These are phyloP conservation scores for Argyresthia goedartella DNA, from an alignment of 2,888 invertebrate genomes.

Conservation along the genomic window DNA sequence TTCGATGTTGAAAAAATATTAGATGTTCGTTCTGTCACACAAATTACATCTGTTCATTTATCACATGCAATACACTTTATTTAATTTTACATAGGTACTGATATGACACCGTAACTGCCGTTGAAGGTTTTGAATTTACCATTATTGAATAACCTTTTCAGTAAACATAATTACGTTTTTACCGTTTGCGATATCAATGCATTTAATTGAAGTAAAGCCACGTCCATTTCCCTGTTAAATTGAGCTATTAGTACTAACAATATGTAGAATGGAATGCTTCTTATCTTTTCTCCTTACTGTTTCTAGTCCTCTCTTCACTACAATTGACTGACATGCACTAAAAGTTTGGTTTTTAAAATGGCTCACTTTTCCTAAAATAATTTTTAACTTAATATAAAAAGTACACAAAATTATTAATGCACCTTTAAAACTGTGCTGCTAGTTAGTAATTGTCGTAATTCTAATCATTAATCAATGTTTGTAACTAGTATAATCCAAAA, in stretches of 20 bases:
- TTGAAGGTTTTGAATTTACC: too few relatives aligned
- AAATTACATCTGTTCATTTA: slow-evolving; percentile 12
- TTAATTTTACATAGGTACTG: too few relatives aligned
- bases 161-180: background rate
- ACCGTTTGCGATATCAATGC: slow-evolving; percentile 25
- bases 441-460: slow-evolving; percentile 4
- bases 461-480: slow-evolving; percentile 10
- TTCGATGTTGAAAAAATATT: slow-evolving; percentile 5
- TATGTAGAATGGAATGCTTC: slow-evolving; percentile 69
- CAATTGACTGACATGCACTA: slow-evolving; percentile 66
- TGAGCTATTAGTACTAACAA: slow-evolving; percentile 62
- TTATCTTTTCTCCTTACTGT: slow-evolving; percentile 54
- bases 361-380: slow-evolving; percentile 67
- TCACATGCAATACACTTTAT: too few relatives aligned
- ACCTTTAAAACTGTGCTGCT: slow-evolving; percentile 21
- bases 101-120: too few relatives aligned
- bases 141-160: too few relatives aligned
- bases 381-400: slow-evolving; percentile 26
- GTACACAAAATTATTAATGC: slow-evolving; percentile 21
- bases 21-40: slow-evolving; percentile 23
- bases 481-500: slow-evolving; percentile 23
- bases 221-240: slow-evolving; percentile 72
- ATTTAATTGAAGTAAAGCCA: slow-evolving; percentile 3
- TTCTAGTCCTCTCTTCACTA: slow-evolving; percentile 63
- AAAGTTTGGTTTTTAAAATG: slow-evolving; percentile 66